phyloP scores from a whole-genome alignment of 2,888 invertebrate species.

The Drosophila subsilvestris region DNA sequence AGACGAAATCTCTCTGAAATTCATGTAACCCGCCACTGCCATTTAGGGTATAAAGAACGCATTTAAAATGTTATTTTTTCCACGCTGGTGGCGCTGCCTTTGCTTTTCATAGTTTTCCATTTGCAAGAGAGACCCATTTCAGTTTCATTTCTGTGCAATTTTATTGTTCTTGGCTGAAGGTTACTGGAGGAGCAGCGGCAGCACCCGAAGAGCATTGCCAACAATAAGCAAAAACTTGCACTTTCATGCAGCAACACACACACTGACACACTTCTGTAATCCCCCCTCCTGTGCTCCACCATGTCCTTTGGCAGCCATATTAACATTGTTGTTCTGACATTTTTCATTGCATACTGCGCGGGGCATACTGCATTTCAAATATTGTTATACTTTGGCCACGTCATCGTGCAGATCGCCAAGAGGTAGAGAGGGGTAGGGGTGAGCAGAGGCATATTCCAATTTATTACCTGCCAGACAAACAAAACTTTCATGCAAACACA shows the following conservation, averaged over 20 bases:
- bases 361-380: constrained; percentile 55
- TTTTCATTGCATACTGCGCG: constrained; percentile 68
- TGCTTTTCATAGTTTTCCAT: constrained; percentile 65
- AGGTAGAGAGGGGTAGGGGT: neutral
- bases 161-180: constrained; percentile 73
- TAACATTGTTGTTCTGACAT: constrained; percentile 63
- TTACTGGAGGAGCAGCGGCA: constrained; percentile 33
- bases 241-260: constrained; percentile 48
- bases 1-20: constrained; percentile 1
- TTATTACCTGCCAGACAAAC: constrained; percentile 66
- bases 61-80: constrained; percentile 62
- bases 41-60: constrained; percentile 24
- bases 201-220: constrained; percentile 8
- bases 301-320: constrained; percentile 63
- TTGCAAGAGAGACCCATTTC: constrained; percentile 67
- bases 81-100: constrained; percentile 20
- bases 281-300: constrained; percentile 3
- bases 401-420: constrained; percentile 50
- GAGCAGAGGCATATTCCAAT: constrained; percentile 57
- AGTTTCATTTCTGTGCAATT: constrained; percentile 64
- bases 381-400: constrained; percentile 64
- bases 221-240: constrained; percentile 67
- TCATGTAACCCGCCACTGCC: neutral
- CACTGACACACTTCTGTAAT: constrained; percentile 35
- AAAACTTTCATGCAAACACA: constrained; percentile 28